These are phyloP conservation scores for Calyptomena viridis DNA, from an alignment of 2,113 vertebrate genomes.

Conservation along the genomic window DNA sequence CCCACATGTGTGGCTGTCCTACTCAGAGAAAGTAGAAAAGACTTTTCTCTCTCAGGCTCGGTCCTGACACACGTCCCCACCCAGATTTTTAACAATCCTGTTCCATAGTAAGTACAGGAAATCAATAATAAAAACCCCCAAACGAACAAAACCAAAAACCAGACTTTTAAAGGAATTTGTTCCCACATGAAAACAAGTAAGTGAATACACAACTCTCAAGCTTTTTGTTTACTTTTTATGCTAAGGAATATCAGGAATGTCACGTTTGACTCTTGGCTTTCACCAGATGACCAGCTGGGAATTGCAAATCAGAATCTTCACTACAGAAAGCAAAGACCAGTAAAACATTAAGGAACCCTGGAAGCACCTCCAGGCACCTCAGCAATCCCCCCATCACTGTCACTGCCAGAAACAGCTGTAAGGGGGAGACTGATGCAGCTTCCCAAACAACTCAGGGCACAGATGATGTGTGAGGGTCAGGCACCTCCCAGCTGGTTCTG, in stretches of 20 bases:
- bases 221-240: not conserved
- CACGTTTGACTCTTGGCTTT: not conserved
- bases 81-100: not conserved
- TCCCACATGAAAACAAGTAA: not conserved
- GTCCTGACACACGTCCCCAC: not conserved
- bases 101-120: not conserved
- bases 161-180: not conserved
- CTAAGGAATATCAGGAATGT: not conserved
- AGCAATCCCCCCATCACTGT: not conserved
- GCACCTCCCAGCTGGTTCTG: not conserved
- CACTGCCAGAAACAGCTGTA: accelerated
- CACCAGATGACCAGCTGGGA: not conserved
- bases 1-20: not conserved
- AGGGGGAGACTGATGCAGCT: not conserved
- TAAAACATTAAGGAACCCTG: not conserved
- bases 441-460: not conserved
- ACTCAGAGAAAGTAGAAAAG: not conserved
- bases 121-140: not conserved
- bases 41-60: not conserved
- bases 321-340: not conserved
- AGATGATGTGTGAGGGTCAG: not conserved
- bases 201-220: not conserved
- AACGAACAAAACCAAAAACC: not conserved
- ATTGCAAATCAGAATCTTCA: not conserved
- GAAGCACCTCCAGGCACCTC: not conserved